These are phyloP conservation scores for Athetis lepigone DNA, from an alignment of 2,888 invertebrate genomes.

Conservation along the genomic window DNA sequence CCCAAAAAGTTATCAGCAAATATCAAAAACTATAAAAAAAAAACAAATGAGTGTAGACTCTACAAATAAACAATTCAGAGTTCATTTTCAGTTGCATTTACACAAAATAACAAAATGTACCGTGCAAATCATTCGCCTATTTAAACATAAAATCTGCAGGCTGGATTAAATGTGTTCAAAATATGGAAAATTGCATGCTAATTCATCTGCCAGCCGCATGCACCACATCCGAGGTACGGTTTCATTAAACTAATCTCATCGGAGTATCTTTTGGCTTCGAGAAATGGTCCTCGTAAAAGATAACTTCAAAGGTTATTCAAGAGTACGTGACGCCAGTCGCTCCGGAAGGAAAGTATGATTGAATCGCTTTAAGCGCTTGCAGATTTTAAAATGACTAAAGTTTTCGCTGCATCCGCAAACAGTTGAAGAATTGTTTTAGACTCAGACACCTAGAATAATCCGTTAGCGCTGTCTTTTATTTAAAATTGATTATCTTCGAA, in stretches of 20 bases:
- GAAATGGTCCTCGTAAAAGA: conserved; percentile 55
- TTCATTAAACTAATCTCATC: conserved; percentile 78
- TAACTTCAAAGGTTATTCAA: conserved; percentile 56
- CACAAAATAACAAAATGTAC: background rate
- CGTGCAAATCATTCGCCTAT: conserved; percentile 26
- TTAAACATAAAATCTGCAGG: conserved; percentile 41
- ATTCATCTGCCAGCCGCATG: conserved; percentile 78
- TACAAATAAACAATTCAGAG: background rate
- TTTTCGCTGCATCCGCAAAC: conserved; percentile 56
- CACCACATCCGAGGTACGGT: conserved; percentile 68
- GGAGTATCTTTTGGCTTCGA: conserved; percentile 72
- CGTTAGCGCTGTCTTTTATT: conserved; percentile 35
- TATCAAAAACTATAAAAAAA: background rate
- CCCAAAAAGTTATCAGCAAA: background rate
- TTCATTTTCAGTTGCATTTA: background rate
- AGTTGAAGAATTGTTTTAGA: conserved; percentile 53
- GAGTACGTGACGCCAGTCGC: conserved; percentile 49
- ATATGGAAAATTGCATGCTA: conserved; percentile 85
- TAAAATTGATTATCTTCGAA: conserved; percentile 45
- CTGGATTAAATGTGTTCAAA: conserved; percentile 76
- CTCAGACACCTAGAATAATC: conserved; percentile 49
- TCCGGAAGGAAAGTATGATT: conserved; percentile 59
- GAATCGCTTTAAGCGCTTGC: conserved; percentile 57
- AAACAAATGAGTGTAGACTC: background rate
- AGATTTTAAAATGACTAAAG: conserved; percentile 62